Evolutionary conservation across 2,888 invertebrate species (phyloP), one percentile per base, ranked within the genome.

Genomic region (Platypus cylindrus): DNA sequence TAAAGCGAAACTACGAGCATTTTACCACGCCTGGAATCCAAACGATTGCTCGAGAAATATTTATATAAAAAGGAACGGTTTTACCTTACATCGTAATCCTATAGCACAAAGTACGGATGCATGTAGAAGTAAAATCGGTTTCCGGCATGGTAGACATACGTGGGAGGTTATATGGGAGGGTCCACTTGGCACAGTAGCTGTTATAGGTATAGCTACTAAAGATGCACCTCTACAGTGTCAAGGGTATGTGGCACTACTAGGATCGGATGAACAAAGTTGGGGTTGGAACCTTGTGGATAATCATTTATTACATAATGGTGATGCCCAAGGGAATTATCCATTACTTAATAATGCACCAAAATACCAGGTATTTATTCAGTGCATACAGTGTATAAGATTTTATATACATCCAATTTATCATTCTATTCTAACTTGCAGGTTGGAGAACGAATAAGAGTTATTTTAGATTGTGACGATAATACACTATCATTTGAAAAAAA

Each of bases 81-180:
- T 97, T 60, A 97, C 97, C 13, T 67, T 97, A 51, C 97, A 97
- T 67, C 77, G 97, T 56, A 94, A 95, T 65, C 97, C 97, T 29
- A 90, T 98, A 31, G 97, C 97, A 24, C 97, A 97, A 65, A 94
- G 93, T 64, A 97, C 95, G 38, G 97, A 98, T 66, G 94, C 87
- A 45, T 84, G 80, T 49, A 75, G 83, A 63, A 85, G 53, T 13
- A 95, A 87, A 72, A 78, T 87, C 53, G 87, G 93, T 2, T 94
- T 93, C 60, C 70, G 79, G 51, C 76, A 82, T 56, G 95, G 94
- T 5, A 73, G 94, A 43, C 95, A 95, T 65, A 85, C 91, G 15
- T 95, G 95, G 95, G 94, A 95, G 66, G 84, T 95, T 5, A 87
- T 91, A 62, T 95, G 94, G 94, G 93, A 94, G 67, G 95, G 97